These are phyloP conservation scores for Denticeps clupeoides DNA, from an alignment of 2,797 vertebrate genomes.

Conservation along the genomic window DNA sequence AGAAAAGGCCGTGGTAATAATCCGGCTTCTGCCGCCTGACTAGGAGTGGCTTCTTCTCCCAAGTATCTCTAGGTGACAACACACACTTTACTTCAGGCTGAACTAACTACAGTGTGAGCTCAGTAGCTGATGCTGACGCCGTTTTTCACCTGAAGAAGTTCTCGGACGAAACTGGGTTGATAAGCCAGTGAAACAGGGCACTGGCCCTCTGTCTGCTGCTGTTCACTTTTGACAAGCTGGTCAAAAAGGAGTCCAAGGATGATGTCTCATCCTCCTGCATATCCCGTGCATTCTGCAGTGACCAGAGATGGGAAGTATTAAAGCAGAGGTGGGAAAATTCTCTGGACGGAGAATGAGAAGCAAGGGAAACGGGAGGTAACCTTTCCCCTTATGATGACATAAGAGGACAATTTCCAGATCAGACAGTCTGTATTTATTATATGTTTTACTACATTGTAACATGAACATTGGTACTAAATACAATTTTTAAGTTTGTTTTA, in stretches of 20 bases:
- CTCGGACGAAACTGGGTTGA: slow-evolving; percentile 62
- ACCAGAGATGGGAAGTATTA: too few relatives aligned
- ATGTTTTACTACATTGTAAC: too few relatives aligned
- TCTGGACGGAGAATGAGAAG: too few relatives aligned
- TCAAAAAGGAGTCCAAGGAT: slow-evolving; percentile 50
- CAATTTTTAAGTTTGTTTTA: too few relatives aligned
- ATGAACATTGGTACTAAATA: too few relatives aligned
- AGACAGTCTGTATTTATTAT: too few relatives aligned
- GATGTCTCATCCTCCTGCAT: slow-evolving; percentile 15
- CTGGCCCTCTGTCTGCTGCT: slow-evolving; percentile 77
- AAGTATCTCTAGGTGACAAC: slow-evolving; percentile 55
- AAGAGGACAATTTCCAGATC: too few relatives aligned
- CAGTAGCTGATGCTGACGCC: not conserved
- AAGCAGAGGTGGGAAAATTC: too few relatives aligned
- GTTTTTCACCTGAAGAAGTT: slow-evolving; percentile 63
- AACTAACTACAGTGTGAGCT: not conserved
- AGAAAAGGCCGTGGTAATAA: slow-evolving; percentile 85
- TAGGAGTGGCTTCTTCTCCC: slow-evolving; percentile 83
- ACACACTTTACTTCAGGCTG: not conserved
- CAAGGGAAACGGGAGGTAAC: too few relatives aligned
- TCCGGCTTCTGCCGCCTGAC: slow-evolving; percentile 62
- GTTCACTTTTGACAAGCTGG: slow-evolving; percentile 54
- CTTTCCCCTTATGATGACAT: too few relatives aligned
- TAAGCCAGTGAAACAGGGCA: slow-evolving; percentile 78
- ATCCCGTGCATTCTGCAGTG: too few relatives aligned